phyloP scores from a whole-genome alignment of 2,888 invertebrate species.

The Schizotus pectinicornis region DNA sequence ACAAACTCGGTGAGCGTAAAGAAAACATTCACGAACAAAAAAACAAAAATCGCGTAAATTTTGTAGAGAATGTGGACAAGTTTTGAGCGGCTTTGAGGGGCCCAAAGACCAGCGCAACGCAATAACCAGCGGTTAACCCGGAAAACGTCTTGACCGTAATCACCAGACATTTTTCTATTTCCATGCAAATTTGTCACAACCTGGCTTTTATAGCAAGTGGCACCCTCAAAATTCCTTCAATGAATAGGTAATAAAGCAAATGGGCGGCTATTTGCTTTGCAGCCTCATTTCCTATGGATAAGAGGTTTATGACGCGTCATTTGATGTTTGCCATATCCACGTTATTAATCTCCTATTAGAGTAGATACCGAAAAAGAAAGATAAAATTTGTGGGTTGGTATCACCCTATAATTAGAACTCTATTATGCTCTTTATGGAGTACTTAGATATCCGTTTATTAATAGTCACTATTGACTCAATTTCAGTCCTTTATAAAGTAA shows the following conservation, averaged over 20 bases:
- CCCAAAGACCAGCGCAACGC: conserved; percentile 48
- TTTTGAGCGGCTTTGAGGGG: conserved; percentile 39
- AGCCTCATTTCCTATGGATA: too few species aligned
- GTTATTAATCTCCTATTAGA: too few species aligned
- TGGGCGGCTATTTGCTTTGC: too few species aligned
- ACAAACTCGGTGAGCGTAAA: conserved; percentile 49
- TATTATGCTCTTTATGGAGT: too few species aligned
- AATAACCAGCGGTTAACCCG: conserved; percentile 48
- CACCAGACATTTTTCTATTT: conserved; percentile 11
- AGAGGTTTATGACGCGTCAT: too few species aligned
- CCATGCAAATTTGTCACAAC: background rate
- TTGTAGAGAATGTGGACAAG: conserved; percentile 38
- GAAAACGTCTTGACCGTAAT: conserved; percentile 40
- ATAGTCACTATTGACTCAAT: too few species aligned
- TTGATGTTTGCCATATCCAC: too few species aligned
- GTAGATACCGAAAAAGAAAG: too few species aligned
- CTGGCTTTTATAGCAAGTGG: background rate
- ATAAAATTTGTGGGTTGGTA: too few species aligned
- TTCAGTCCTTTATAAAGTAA: background rate
- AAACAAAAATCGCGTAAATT: conserved; percentile 42
- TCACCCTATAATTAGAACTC: too few species aligned
- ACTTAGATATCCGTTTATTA: too few species aligned
- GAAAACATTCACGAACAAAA: conserved; percentile 48
- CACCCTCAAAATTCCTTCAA: background rate
- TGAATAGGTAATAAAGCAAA: too few species aligned